Percentiles rank a stretch among this genome's conserved stretches.
These are phyloP conservation scores for Synergus japonicus DNA, from an alignment of 2,888 invertebrate genomes.

Conservation along the genomic window DNA sequence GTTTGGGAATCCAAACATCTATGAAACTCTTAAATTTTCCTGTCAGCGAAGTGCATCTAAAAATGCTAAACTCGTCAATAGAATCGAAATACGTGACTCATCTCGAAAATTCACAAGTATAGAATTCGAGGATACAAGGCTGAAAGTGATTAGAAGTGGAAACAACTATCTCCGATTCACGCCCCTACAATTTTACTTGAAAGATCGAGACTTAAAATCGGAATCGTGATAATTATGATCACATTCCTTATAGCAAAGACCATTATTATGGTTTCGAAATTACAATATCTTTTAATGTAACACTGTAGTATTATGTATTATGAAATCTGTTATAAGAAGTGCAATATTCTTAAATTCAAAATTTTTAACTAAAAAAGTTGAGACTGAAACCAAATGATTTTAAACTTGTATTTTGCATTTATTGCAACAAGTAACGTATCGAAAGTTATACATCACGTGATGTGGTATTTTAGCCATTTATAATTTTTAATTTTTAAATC, in stretches of 20 bases:
- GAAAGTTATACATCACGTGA: neutral
- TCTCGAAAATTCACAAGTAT: neutral
- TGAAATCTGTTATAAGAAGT: neutral
- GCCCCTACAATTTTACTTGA: neutral
- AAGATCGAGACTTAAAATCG: constrained; percentile 13
- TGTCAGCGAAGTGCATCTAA: constrained; percentile 11
- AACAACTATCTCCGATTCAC: constrained; percentile 14
- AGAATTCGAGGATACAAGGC: neutral
- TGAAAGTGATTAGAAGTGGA: constrained; percentile 11
- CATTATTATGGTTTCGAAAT: neutral
- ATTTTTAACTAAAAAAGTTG: neutral
- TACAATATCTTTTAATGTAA: neutral
- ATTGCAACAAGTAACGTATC: neutral
- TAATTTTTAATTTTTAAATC: constrained; percentile 4
- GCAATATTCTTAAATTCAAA: neutral
- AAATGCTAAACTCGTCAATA: constrained; percentile 5
- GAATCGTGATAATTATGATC: neutral
- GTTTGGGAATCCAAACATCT: neutral
- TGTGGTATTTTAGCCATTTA: neutral
- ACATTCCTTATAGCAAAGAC: neutral
- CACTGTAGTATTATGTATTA: neutral
- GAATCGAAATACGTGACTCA: constrained; percentile 11
- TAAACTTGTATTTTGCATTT: neutral
- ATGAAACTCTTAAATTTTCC: neutral
- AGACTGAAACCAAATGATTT: neutral